Base-by-base conservation (phyloP, 2,113 vertebrate species). In the Myxocyprinus asiaticus region DNA sequence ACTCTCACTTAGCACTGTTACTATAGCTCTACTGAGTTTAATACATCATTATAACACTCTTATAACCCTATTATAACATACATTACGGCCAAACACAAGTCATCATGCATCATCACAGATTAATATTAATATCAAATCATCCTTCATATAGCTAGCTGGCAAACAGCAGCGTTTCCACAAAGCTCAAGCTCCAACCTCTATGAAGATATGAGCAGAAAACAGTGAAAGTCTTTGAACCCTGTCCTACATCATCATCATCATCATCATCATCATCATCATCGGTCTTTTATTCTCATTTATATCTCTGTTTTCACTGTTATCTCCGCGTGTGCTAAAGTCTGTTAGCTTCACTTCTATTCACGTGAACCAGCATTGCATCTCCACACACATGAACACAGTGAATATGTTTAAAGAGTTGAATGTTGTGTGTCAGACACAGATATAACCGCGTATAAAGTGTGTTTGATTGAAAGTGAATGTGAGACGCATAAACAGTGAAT, bases 301-400 rank as follows among this genome's bases (percentile, higher is more conserved):
- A 33, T 62, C 15, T n/a, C 71, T 43, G 68, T 70, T 62, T 48
- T 74, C 11, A 50, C 59, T 59, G 6, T n/a, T 58, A 58, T 58
- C 4, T 50, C 17, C 8, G 15, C 9, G 11, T n/a, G 56, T 63
- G 71, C 47, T 48, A 14, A 33, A 72, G 70, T 59, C 0, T 63
- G 71, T 42, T 74, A 74, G 59, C 55, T 51, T 63, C 56, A n/a
- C 44, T 50, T 9, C 10, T 63, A 42, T n/a, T 0, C 22, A 63
- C 42, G 9, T 14, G 17, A 63, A n/a, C 59, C 4, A 9, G 44
- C 22, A 33, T 33, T 33, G 22, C 1, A 4, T 4, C 4, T 47
- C 11, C 72, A 62, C n/a, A 61, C 14, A 9, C 1, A 62, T 22
- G 5, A 3, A 48, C 71, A 11, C 11, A 5, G 0, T 7, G 44